Percentiles rank a stretch among this genome's conserved stretches.
Conservation (phyloP, 2,888 invertebrate species). For the Labia minor region DNA sequence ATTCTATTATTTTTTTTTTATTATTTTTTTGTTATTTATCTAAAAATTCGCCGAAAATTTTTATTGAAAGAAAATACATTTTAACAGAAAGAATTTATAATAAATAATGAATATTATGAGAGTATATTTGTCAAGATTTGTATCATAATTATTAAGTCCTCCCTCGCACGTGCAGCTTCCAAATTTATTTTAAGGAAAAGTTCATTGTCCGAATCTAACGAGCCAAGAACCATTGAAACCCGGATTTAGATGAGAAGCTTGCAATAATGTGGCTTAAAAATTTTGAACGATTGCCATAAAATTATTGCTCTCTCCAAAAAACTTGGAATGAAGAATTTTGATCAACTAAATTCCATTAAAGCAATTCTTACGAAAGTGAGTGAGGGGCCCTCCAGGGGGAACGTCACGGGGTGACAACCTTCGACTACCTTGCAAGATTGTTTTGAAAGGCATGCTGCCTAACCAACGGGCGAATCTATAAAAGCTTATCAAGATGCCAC, state of each 20-base stretch:
- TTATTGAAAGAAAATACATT: too few relatives aligned
- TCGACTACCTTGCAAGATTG: not conserved
- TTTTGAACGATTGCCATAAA: conserved; percentile 13
- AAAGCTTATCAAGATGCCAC: not conserved
- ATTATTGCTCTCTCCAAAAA: not conserved
- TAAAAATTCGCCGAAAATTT: too few relatives aligned
- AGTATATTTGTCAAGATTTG: too few relatives aligned
- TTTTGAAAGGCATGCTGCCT: not conserved
- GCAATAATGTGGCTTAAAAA: not conserved
- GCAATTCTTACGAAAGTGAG: not conserved
- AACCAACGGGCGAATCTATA: not conserved
- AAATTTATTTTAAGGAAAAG: conserved; percentile 3
- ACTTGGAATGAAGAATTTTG: not conserved
- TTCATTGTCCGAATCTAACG: conserved; percentile 7
- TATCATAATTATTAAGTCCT: not conserved
- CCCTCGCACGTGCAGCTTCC: conserved; percentile 7
- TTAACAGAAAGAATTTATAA: too few relatives aligned
- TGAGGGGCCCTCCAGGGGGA: not conserved
- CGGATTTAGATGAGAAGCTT: conserved; percentile 13
- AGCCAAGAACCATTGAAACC: conserved; percentile 7
- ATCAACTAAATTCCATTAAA: not conserved
- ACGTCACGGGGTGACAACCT: not conserved
- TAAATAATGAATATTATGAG: too few relatives aligned
- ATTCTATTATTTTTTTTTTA: too few relatives aligned
- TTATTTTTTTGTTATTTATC: too few relatives aligned